A percentile compares a stretch with the other conserved stretches of the same genome.
Conservation (phyloP, 1,140 invertebrate species). For the Campodea augens region DNA sequence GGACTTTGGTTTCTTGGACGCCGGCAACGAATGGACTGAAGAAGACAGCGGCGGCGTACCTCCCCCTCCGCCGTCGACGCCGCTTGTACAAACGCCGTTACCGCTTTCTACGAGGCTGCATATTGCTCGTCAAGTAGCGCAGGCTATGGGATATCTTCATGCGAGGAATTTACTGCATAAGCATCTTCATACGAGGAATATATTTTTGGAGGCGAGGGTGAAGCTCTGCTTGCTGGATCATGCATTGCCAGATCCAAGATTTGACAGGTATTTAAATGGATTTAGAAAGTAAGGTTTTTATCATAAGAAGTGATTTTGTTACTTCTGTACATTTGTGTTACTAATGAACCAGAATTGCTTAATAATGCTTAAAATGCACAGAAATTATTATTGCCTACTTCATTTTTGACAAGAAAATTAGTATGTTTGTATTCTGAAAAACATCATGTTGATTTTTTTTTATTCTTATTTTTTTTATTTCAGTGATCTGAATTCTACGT, state of each 20-base stretch:
- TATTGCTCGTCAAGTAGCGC: constrained; percentile 19
- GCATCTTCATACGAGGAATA: constrained; percentile 24
- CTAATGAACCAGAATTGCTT: too few species aligned
- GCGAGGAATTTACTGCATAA: constrained; percentile 24
- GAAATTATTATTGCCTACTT: too few species aligned
- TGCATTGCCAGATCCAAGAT: constrained; percentile 18
- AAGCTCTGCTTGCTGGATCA: constrained; percentile 27
- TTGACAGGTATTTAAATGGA: constrained; percentile 14
- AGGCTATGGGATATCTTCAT: constrained; percentile 27
- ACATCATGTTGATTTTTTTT: too few species aligned
- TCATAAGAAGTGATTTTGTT: too few species aligned
- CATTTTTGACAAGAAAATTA: too few species aligned
- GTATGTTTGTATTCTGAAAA: too few species aligned
- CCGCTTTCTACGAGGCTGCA: neutral
- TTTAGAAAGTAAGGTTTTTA: too few species aligned
- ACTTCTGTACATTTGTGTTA: too few species aligned
- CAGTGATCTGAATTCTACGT: too few species aligned
- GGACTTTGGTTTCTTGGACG: neutral
- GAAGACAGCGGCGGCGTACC: neutral
- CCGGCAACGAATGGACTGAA: neutral
- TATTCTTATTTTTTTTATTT: too few species aligned
- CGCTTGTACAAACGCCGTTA: neutral
- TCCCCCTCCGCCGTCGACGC: neutral
- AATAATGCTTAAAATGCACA: too few species aligned
- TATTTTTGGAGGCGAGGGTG: constrained; percentile 25